phyloP scores from a whole-genome alignment of 2,797 vertebrate genomes.

The Gorsachius magnificus region DNA sequence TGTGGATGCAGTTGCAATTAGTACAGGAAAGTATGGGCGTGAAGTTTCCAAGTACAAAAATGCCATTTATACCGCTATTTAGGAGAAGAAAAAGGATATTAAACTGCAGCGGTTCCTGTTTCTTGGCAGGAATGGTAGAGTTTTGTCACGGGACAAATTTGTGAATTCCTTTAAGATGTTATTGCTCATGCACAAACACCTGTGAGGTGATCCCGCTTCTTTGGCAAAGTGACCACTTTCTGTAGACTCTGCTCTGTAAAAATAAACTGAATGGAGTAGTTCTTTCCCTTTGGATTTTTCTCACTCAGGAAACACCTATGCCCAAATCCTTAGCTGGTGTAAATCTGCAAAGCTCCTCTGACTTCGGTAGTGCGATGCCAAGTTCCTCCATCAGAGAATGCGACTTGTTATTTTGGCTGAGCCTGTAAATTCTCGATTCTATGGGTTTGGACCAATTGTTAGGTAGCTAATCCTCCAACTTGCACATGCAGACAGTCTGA shows the following conservation, averaged over 20 bases:
- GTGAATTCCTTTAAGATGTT: slow-evolving; percentile 14
- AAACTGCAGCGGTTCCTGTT: neutral
- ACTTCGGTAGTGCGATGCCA: neutral
- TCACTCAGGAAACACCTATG: slow-evolving; percentile 62
- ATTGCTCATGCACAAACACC: slow-evolving; percentile 19
- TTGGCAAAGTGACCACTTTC: slow-evolving; percentile 36
- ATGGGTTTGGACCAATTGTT: slow-evolving; percentile 40
- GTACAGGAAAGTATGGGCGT: neutral
- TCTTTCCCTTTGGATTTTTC: slow-evolving; percentile 46
- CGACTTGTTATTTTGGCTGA: slow-evolving; percentile 20
- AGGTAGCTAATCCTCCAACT: slow-evolving; percentile 30
- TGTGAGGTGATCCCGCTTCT: neutral
- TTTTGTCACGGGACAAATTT: slow-evolving; percentile 29
- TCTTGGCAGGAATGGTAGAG: slow-evolving; percentile 12
- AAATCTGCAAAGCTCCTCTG: slow-evolving; percentile 49
- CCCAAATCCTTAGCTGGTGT: slow-evolving; percentile 42
- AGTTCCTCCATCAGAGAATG: slow-evolving; percentile 12
- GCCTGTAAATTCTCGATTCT: neutral
- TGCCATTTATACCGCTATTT: neutral
- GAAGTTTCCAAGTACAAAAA: neutral
- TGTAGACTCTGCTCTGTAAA: slow-evolving; percentile 40
- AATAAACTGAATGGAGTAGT: slow-evolving; percentile 39
- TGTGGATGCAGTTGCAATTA: neutral
- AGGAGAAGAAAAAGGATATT: neutral
- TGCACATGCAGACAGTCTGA: slow-evolving; percentile 22